Evolutionary conservation across 1,140 invertebrate species (phyloP), one percentile per base, ranked within the genome.

Genomic region (Drosophila micromelanica): DNA sequence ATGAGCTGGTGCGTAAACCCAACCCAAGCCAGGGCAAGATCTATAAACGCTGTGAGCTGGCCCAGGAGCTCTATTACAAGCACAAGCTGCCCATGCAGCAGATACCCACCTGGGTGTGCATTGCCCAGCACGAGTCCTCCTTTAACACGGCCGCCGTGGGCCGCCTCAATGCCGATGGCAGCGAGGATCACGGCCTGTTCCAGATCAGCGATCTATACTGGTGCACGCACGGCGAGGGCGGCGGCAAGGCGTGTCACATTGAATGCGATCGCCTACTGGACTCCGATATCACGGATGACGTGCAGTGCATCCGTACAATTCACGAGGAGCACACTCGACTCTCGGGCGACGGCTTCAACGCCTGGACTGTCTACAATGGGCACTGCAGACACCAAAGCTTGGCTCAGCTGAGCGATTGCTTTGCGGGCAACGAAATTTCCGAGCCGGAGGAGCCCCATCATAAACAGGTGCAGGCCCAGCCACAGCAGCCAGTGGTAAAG

Each of bases 71-170:
- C 6, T 77, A 81, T 8, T 78, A 92, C 4, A 90, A 93, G 23
- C 92, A 94, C 90, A 94, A 93, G 15, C 91, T 95, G 15, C 92
- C 93, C 2, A 91, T 91, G 38, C 90, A 93, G 4, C 92, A 95
- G 68, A 89, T 95, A 23, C 91, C 94, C n/a, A 95, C 94, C 12
- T 96, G 95, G 95, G 94, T 96, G n/a, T 96, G 96, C 92, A 95
- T 96, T 60, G 95, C 95, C 0, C 92, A 93, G 69, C 94, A 95
- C 91, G 96, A 96, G 91, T 96, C 95, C 0, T 91, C 93, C 1
- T 95, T 94, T 81, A 94, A 96, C 78, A 96, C 95, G 2, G 92
- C 93, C 0, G 95, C 95, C 0, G 90, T 94, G 13, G 94, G 95
- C 9, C 92, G 84, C 5, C 91, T 93, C 2, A 95, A 94, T 77